Base-by-base conservation (phyloP, 2,888 invertebrate species). In the Acronicta alni region DNA sequence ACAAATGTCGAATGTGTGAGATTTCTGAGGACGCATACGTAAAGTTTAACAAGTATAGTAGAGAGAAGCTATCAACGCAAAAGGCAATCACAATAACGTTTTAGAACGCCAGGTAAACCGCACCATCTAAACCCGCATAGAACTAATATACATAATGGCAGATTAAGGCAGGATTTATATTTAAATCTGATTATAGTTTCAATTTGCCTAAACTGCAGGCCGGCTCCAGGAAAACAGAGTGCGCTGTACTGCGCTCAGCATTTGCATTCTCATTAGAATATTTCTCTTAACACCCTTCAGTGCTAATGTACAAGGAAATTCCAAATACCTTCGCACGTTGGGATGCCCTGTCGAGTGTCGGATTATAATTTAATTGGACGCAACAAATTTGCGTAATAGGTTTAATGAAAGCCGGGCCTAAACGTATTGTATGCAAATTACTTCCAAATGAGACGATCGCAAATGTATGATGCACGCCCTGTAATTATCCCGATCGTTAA, bases 211-310 rank as follows among this genome's bases (percentile, higher is more conserved):
- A 82, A 79, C 75, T 74, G 71, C 75, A 73, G 57, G 58, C 59
- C 59, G 65, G 75, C 73, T 72, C 41, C 68, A 62, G 48, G 37
- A 73, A 71, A 79, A 67, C 70, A 65, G 67, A 67, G 72, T 68
- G 72, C 76, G 74, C 81, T 84, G 79, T 82, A 79, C 53, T 81
- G 80, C 82, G 80, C 83, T 53, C 76, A 74, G 58, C 70, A 86
- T 86, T 86, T 85, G 81, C 83, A 82, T 85, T 73, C 80, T 80
- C 82, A 84, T 86, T 86, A 82, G 76, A 84, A 83, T 84, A 84
- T 79, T 81, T 76, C 77, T 79, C 75, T 79, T 76, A 76, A 77
- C 80, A 77, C 70, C 63, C 73, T 70, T 67, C 63, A 67, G 62
- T 39, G 42, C 39, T 65, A 72, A 65, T 60, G 57, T 49, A 58